Evolutionary conservation across 1,140 invertebrate genomes (phyloP), one percentile per base, ranked within the genome.

Genomic region (Scylla paramamosain): DNA sequence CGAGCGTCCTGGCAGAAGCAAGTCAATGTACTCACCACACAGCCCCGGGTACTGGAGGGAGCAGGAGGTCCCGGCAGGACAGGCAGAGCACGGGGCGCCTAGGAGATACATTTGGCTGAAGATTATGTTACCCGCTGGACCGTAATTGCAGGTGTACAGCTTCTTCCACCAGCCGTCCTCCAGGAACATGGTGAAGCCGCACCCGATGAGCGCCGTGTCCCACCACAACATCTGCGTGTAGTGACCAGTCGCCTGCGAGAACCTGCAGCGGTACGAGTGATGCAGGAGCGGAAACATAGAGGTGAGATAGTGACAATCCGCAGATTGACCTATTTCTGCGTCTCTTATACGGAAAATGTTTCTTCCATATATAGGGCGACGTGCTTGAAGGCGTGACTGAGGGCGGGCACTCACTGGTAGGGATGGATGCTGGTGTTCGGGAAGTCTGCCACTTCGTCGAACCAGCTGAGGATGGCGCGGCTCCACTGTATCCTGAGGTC

Each of bases 141-240:
- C 96, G 77, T 96, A 96, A 87, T 96, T 96, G 84, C 96, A 96
- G 59, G 95, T 95, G 87, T 96, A 95, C n/a, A 96, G 94, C 91
- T 96, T 96, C 87, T 95, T 96, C 93, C 94, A 95, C 94, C 96
- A 96, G 88, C 96, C 96, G 39, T 96, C 96, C 28, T 96, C 95
- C 86, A 95, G 88, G 93, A 93, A 96, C 83, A 96, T 95, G n/a
- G 95, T 95, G 93, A 84, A 95, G 83, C 96, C 96, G 82, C 96
- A 96, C 20, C 96, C 96, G 29, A 96, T 93, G 46, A 77, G 67
- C 32, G 67, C 52, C 1, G 96, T 96, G 45, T 59, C 90, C 28
- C 94, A 96, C 96, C 96, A 96, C 32, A 96, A n/a, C 95, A 96
- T 96, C 96, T 97, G 97, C 0, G 97, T 97, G 96, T 97, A 97